These are phyloP conservation scores for Hestina assimilis DNA, from an alignment of 1,140 invertebrate genomes.

Conservation along the genomic window DNA sequence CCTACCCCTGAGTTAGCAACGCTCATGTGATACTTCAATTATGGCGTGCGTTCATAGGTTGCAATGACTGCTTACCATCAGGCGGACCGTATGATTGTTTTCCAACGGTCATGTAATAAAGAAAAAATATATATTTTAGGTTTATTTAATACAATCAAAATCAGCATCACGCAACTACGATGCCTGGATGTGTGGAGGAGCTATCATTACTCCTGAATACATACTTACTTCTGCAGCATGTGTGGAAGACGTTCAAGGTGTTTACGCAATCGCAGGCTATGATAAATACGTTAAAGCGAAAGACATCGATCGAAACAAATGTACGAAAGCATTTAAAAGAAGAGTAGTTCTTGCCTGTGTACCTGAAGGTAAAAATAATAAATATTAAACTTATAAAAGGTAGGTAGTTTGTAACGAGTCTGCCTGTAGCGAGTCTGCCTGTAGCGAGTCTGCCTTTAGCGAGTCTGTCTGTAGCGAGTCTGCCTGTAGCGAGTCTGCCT, in stretches of 20 bases:
- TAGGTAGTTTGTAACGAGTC: no score
- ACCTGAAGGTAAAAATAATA: constrained; percentile 37
- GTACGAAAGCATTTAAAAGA: constrained; percentile 38
- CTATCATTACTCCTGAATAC: constrained; percentile 28
- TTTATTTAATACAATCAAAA: constrained; percentile 38
- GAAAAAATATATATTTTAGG: no score
- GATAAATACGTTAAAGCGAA: constrained; percentile 31
- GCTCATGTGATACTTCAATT: no score
- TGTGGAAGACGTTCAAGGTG: constrained; percentile 41
- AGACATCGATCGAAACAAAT: constrained; percentile 25
- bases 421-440: no score
- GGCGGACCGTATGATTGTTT: no score
- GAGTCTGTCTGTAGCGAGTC: no score
- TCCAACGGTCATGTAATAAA: no score
- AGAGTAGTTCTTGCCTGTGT: constrained; percentile 41
- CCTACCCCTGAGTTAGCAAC: no score
- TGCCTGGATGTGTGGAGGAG: constrained; percentile 46
- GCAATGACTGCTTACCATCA: not conserved
- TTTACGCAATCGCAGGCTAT: constrained; percentile 46
- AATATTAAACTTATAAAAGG: not conserved
- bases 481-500: no score
- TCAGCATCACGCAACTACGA: constrained; percentile 34
- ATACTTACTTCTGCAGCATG: constrained; percentile 51
- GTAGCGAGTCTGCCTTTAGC: no score
- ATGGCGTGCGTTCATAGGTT: no score